These are phyloP conservation scores for Rhinella marina DNA, from an alignment of 2,797 vertebrate genomes.

Conservation along the genomic window DNA sequence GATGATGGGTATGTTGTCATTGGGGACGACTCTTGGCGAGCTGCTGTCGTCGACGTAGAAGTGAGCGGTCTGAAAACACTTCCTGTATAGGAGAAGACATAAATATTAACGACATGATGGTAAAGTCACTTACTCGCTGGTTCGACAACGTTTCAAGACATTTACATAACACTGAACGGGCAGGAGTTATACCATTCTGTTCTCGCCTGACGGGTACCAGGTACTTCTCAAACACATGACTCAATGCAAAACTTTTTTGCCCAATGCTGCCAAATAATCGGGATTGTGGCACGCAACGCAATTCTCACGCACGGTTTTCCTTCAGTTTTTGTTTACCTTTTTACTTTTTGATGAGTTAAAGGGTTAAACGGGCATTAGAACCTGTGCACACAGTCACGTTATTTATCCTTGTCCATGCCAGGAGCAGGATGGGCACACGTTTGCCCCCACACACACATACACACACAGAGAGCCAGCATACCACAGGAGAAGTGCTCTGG, in stretches of 20 bases:
- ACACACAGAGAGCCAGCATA: constrained; percentile 48
- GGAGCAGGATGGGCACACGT: not conserved
- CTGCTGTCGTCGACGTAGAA: constrained; percentile 98
- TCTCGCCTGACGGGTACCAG: not conserved
- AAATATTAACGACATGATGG: constrained; percentile 48
- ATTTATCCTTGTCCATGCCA: not conserved
- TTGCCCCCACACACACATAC: not conserved
- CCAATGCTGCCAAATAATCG: not conserved
- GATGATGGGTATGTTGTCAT: constrained; percentile 94
- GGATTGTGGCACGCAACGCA: not conserved
- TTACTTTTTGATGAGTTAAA: not conserved
- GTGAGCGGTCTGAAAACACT: constrained; percentile 98
- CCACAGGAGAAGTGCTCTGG: constrained; percentile 54
- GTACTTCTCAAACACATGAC: not conserved
- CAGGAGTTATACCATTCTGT: not conserved
- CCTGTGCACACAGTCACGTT: not conserved
- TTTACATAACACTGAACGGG: not conserved
- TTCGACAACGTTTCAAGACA: not conserved
- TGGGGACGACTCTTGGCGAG: constrained; percentile 94
- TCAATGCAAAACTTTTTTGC: constrained; percentile 21
- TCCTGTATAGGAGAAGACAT: constrained; percentile 76
- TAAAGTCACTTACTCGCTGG: not conserved
- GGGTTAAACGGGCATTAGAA: not conserved
- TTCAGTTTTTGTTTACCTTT: not conserved
- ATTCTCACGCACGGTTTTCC: not conserved